These are phyloP conservation scores for Neosalanx taihuensis DNA, from an alignment of 2,797 vertebrate genomes.

Conservation along the genomic window DNA sequence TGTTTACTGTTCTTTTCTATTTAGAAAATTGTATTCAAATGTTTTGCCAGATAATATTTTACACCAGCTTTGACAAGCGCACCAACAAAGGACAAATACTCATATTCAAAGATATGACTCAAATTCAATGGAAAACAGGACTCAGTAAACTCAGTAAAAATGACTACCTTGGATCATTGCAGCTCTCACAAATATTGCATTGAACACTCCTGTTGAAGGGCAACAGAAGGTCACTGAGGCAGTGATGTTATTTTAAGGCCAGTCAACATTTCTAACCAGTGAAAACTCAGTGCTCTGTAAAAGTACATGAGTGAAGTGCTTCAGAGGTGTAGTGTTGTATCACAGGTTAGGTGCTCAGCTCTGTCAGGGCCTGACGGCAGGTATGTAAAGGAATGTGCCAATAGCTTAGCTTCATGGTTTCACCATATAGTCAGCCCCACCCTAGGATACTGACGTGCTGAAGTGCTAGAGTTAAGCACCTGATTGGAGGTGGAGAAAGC, in stretches of 20 bases:
- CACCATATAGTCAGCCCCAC: no score
- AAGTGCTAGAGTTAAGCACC: not conserved
- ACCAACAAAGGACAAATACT: slow-evolving; percentile 10
- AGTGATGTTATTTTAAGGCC: slow-evolving; percentile 22
- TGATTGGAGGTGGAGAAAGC: not conserved
- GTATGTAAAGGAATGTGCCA: not conserved
- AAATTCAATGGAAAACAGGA: not conserved
- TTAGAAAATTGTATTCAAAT: not conserved
- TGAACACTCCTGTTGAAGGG: not conserved
- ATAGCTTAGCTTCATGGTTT: not conserved
- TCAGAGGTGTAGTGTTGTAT: not conserved
- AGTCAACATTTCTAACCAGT: slow-evolving; percentile 2
- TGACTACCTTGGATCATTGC: not conserved
- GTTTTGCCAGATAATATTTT: slow-evolving; percentile 1
- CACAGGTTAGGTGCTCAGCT: no score
- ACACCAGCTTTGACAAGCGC: slow-evolving; percentile 8
- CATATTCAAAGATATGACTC: not conserved
- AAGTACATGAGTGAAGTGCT: not conserved
- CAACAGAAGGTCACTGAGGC: slow-evolving; percentile 22
- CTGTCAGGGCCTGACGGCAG: not conserved
- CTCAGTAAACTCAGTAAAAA: not conserved
- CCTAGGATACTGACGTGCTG: no score
- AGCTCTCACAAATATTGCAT: not conserved
- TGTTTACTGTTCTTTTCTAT: not conserved
- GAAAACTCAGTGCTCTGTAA: slow-evolving; percentile 15